Percentiles rank a stretch among this genome's conserved stretches.
phyloP scores from a whole-genome alignment of 2,797 vertebrate species.

The Tapirus indicus region DNA sequence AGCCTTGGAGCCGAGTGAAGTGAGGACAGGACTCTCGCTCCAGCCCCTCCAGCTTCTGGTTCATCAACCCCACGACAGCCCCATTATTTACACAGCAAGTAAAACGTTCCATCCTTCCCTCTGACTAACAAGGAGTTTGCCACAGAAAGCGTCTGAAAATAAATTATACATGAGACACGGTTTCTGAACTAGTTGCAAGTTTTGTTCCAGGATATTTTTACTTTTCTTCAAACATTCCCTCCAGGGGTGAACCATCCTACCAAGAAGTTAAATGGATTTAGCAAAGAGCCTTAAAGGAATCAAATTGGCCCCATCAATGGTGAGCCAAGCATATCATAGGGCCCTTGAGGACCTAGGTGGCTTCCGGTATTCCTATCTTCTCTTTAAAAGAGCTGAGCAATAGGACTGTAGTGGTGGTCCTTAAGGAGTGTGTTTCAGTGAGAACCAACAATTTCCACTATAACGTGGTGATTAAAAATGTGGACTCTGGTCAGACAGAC shows the following conservation, averaged over 20 bases:
- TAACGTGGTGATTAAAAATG: neutral
- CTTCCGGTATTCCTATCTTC: neutral
- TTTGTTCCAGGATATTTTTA: conserved; percentile 74
- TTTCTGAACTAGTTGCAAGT: conserved; percentile 73
- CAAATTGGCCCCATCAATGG: neutral
- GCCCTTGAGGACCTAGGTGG: neutral
- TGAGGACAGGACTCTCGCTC: neutral
- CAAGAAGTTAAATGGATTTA: conserved; percentile 36
- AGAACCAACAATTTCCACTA: neutral
- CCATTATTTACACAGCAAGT: neutral
- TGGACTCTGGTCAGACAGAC: neutral
- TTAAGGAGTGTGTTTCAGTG: neutral
- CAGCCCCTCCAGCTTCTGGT: neutral
- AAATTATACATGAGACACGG: conserved; percentile 66
- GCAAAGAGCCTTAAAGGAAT: neutral
- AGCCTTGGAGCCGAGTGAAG: neutral
- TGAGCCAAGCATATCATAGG: neutral
- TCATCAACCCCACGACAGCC: neutral
- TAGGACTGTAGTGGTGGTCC: neutral
- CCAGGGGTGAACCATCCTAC: neutral
- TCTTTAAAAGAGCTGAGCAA: neutral
- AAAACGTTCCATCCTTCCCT: conserved; percentile 51
- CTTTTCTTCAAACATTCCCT: conserved; percentile 69
- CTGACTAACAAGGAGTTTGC: conserved; percentile 60
- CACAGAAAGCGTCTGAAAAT: conserved; percentile 74